Evolutionary conservation across 1,140 invertebrate genomes (phyloP), one percentile per base, ranked within the genome.

Genomic region (Tenebrio molitor): DNA sequence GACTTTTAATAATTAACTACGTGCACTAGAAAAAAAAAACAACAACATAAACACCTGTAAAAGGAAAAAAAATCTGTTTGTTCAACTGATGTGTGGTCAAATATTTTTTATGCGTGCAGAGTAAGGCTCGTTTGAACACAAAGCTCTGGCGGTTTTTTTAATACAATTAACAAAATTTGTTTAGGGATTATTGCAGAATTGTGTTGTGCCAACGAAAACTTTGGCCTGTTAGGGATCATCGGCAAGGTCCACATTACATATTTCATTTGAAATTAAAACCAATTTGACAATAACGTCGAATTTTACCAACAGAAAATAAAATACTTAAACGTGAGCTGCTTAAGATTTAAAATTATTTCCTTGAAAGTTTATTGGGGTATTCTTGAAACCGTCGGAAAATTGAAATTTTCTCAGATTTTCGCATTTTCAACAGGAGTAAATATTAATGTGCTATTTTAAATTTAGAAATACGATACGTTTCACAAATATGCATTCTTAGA

Each of bases 131-230:
- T 29, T 58, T 58, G 29, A 58, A 5, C 21, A 17, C 50, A 29
- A 39, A 29, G 50, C 50, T 58, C 19, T 58, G n/a, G 12, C 12
- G 8, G 50, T 25, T 58, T 58, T 58, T 58, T 29, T 6, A 58
- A 25, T n/a, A n/a, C 50, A 50, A 50, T 50, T 50, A 58, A 58
- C 50, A 58, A 58, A 58, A 53, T 53, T 53, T 53, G 46, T 58
- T 58, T 21, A 21, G 23, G 12, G 23, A 58, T 58, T 58, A 23
- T 15, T 8, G 5, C 15, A 19, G 23, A 0, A 29, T 58, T 25
- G 23, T 29, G 12, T 58, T n/a, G 12, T 7, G 5, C 2, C 6
- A 39, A 39, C 6, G n/a, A n/a, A n/a, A n/a, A n/a, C n/a, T n/a
- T n/a, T n/a, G n/a, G n/a, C n/a, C n/a, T n/a, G n/a, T n/a, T n/a